Base-by-base conservation (phyloP, 2,888 invertebrate genomes). In the Cheilosia impressa region DNA sequence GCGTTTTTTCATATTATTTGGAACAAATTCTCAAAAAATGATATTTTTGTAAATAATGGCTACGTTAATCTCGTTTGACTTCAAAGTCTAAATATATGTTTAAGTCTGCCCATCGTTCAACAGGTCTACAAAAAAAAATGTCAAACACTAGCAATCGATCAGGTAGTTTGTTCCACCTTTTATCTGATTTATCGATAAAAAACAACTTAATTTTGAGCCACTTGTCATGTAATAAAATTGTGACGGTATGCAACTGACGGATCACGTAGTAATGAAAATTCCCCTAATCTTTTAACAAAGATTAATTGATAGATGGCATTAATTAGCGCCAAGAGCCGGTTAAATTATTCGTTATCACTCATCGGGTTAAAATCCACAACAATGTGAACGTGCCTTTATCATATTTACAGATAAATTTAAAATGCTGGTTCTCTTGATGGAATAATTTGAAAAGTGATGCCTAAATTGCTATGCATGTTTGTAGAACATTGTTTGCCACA, bases 201-300 rank as follows among this genome's bases (percentile, higher is more conserved):
- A 34, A 3, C 10, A 3, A 34, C 34, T 7, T 31, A 10, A 34
- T 34, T 34, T 4, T n/a, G 34, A 66, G 41, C 17, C 41, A 65
- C 24, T n/a, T 65, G 65, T 65, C 65, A 65, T 52, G 10, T 2
- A 22, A 31, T 13, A 47, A 47, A 7, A 13, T 53, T 27, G 24
- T 27, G 31, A 19, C 4, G 7, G 4, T 27, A 24, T 19, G 27
- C 31, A n/a, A 13, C 17, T 68, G n/a, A 45, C 41, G 53, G 10
- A 52, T 45, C 19, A 55, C 4, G n/a, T 38, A 45, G 6, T 6
- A 27, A 27, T 27, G 9, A 17, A 43, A 15, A 6, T 45, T 68
- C 15, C 0, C 4, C 2, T 22, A 31, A 57, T 55, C 13, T 4
- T 27, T 68, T 43, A 55, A 57, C 45, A 69, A 19, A 43, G 22